phyloP scores from a whole-genome alignment of 2,888 invertebrate species.

The Papilio protenor region DNA sequence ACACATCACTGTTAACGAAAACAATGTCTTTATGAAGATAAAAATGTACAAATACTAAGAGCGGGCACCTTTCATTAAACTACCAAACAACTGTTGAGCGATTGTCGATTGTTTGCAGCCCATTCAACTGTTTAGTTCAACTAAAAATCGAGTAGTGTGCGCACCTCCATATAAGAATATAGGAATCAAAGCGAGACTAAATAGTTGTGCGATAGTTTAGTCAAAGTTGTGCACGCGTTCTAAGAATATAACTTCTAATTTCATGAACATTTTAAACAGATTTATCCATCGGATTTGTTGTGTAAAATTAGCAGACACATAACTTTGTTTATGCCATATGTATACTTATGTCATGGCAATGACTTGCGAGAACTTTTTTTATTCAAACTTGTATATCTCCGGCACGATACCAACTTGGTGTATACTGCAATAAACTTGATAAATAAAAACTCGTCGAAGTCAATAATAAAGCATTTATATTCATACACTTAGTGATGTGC shows the following conservation, averaged over 20 bases:
- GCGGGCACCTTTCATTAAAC: too few species aligned
- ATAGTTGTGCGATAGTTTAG: too few species aligned
- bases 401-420: background rate
- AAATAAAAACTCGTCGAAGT: constrained; percentile 35
- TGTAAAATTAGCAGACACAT: background rate
- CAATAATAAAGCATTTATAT: constrained; percentile 35
- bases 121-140: too few species aligned
- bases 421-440: constrained; percentile 7
- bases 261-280: too few species aligned
- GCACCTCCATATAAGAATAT: too few species aligned
- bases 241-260: too few species aligned
- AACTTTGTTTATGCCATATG: background rate
- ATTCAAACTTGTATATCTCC: background rate
- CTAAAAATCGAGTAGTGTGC: too few species aligned
- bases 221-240: too few species aligned
- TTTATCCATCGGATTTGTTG: background rate
- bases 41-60: too few species aligned
- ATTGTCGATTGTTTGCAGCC: too few species aligned
- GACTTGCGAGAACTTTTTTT: background rate
- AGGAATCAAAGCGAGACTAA: too few species aligned
- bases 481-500: constrained; percentile 24
- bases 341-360: background rate
- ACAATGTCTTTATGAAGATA: background rate
- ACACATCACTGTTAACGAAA: background rate
- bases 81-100: too few species aligned